A percentile compares a stretch with the other conserved stretches of the same genome.
phyloP scores from a whole-genome alignment of 2,113 vertebrate species.

The Gavialis gangeticus region DNA sequence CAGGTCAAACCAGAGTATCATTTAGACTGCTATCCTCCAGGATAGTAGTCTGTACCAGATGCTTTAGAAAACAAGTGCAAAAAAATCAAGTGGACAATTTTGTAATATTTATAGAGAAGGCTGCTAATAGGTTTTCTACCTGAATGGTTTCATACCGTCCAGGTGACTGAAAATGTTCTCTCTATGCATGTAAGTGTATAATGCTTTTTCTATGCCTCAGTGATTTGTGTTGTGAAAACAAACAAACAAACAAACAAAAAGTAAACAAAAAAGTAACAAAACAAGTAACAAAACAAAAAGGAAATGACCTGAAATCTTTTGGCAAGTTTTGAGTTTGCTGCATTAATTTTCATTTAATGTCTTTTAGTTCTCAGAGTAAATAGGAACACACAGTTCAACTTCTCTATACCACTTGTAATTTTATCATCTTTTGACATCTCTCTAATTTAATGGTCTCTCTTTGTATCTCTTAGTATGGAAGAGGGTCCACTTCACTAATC shows the following conservation, averaged over 20 bases:
- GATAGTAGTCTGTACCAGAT: not conserved
- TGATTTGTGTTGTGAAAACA: too few species aligned
- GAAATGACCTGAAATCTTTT: too few species aligned
- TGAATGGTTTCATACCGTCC: not conserved
- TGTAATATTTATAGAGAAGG: not conserved
- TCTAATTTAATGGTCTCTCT: not conserved
- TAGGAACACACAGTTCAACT: not conserved
- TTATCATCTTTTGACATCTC: not conserved
- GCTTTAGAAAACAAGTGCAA: not conserved
- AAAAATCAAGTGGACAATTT: not conserved
- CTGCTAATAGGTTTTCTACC: too few species aligned
- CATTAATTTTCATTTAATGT: not conserved
- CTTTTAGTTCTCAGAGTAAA: not conserved
- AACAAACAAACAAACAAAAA: too few species aligned
- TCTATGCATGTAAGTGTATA: not conserved
- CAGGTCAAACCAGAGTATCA: not conserved
- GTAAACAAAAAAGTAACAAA: too few species aligned
- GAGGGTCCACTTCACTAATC: not conserved
- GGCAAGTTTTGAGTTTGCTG: not conserved
- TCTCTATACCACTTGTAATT: not conserved
- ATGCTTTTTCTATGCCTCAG: not conserved
- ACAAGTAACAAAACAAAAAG: too few species aligned
- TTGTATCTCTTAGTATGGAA: not conserved
- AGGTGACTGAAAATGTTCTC: not conserved
- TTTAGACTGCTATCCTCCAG: not conserved